Conservation (phyloP, 2,888 invertebrate species). For the Phengaris alcon region DNA sequence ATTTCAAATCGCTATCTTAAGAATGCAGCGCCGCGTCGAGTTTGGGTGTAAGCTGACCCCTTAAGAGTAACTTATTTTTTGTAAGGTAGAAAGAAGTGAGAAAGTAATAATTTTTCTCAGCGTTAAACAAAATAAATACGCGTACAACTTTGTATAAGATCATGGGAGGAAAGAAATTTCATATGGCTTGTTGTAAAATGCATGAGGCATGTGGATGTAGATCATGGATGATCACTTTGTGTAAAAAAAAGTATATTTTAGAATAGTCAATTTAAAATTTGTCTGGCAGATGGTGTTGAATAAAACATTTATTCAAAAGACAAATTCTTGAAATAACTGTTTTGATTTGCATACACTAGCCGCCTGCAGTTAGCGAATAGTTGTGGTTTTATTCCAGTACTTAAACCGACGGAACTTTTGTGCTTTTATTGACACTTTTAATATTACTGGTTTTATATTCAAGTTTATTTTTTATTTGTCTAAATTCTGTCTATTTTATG, state of each 20-base stretch:
- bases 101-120: too few relatives aligned
- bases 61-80: too few relatives aligned
- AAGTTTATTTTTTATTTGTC: background rate
- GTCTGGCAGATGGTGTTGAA: conserved; percentile 24
- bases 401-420: background rate
- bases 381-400: background rate
- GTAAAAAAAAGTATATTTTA: conserved; percentile 8
- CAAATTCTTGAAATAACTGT: conserved; percentile 30
- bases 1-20: too few relatives aligned
- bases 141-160: too few relatives aligned
- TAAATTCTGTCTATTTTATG: background rate
- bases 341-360: conserved; percentile 28
- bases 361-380: conserved; percentile 1
- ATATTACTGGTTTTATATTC: background rate
- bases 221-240: background rate
- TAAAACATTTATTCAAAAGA: conserved; percentile 30
- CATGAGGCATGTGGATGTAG: background rate
- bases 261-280: background rate
- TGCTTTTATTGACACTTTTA: conserved; percentile 12
- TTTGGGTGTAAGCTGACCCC: too few relatives aligned
- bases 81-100: too few relatives aligned
- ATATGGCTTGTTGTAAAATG: too few relatives aligned
- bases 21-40: too few relatives aligned
- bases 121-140: too few relatives aligned
- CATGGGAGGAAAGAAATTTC: too few relatives aligned